Base-by-base conservation (phyloP, 2,888 invertebrate genomes). In the Cephus pulcher region DNA sequence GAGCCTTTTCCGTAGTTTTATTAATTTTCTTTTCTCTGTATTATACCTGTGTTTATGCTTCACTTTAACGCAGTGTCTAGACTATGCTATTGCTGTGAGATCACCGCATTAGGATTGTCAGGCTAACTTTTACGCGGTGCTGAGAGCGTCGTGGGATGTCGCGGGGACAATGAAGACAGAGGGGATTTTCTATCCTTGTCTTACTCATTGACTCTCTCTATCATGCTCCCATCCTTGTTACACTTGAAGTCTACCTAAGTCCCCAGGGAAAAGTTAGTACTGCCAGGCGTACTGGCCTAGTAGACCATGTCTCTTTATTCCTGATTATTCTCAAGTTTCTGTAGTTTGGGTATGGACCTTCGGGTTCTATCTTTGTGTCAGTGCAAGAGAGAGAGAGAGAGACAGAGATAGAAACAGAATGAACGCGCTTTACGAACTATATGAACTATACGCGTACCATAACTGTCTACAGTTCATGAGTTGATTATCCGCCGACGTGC, bases 1-100 rank as follows among this genome's bases (percentile, higher is more conserved):
- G 90, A 91, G 91, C 80, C 23, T 56, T 23, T 9, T 56, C 9
- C 9, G 56, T 23, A 56, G 23, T 56, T 56, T 56, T 23, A 56
- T 56, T 56, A 23, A 56, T 23, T 56, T 23, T 23, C 6, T 40
- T 15, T 56, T 56, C 23, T 56, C 56, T 56, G 56, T 56, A 56
- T 23, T 9, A 23, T 23, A 56, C 2, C 6, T 56, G 9, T 56
- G 23, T 56, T 56, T 56, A 23, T 56, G 23, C 23, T 56, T 56
- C 6, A 56, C 56, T 56, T 56, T 56, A 56, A 56, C 56, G 0
- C 23, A 56, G 23, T 23, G 23, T 56, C 23, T 56, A 56, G 23
- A 56, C 56, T 23, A 9, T 9, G 56, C 56, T 56, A 56, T 23
- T 56, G 56, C 56, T 56, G 56, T 56, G 56, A 56, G 15, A 56